phyloP scores from a whole-genome alignment of 2,888 invertebrate species.

The Chloromyia formosa region DNA sequence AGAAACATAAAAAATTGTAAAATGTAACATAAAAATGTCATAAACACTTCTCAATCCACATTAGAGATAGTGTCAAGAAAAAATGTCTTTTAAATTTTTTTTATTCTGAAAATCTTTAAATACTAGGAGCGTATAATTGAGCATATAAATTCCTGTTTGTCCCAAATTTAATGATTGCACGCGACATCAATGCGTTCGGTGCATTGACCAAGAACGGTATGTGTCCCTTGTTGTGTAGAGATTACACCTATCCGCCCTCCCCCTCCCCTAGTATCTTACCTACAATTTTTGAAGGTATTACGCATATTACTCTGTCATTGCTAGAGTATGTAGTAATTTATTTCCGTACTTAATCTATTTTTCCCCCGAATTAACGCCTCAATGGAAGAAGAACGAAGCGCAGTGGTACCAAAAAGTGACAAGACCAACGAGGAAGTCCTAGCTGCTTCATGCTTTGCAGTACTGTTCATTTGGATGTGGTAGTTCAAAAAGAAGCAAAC shows the following conservation, averaged over 20 bases:
- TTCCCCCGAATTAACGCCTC: neutral
- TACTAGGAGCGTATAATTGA: slow-evolving; percentile 37
- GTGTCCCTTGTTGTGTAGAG: neutral
- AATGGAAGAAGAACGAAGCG: no score
- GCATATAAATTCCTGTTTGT: slow-evolving; percentile 44
- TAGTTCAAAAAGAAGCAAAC: no score
- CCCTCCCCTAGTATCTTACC: neutral
- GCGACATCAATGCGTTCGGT: slow-evolving; percentile 6
- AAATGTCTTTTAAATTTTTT: no score
- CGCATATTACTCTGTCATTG: slow-evolving; percentile 3
- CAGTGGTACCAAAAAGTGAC: no score
- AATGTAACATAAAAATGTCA: slow-evolving; percentile 44
- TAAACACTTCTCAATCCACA: slow-evolving; percentile 34
- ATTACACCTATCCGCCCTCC: neutral
- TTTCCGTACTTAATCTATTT: slow-evolving; percentile 24
- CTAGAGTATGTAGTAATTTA: slow-evolving; percentile 5
- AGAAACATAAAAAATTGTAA: slow-evolving; percentile 35
- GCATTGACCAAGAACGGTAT: neutral
- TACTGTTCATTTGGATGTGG: no score
- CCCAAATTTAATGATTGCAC: slow-evolving; percentile 43
- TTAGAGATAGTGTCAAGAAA: slow-evolving; percentile 20
- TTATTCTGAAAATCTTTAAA: slow-evolving; percentile 1
- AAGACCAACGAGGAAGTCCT: no score
- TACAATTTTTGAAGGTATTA: slow-evolving; percentile 13
- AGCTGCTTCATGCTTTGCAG: no score